A percentile compares a stretch with the other conserved stretches of the same genome.
These are phyloP conservation scores for Rhinolophus ferrumequinum DNA, from an alignment of 2,113 vertebrate genomes.

Conservation along the genomic window DNA sequence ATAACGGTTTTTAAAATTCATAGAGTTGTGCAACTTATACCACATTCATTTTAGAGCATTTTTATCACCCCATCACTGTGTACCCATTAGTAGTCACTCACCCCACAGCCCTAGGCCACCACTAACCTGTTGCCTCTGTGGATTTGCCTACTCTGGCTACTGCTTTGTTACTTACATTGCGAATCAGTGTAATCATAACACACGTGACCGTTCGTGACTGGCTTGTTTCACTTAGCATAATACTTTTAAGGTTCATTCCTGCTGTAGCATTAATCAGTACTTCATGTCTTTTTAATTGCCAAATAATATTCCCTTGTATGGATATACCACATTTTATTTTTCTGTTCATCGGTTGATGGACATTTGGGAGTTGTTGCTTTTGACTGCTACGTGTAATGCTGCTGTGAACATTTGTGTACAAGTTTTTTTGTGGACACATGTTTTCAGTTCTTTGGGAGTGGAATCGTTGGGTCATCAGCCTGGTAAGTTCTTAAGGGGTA, in stretches of 20 bases:
- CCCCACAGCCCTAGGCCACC: background rate
- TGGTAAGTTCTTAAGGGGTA: conserved; percentile 82
- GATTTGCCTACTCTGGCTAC: background rate
- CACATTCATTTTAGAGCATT: conserved; percentile 3
- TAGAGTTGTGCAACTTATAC: background rate
- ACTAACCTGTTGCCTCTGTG: background rate
- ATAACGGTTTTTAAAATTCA: background rate
- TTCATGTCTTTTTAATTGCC: conserved; percentile 3
- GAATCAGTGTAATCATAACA: background rate
- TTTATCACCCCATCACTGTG: background rate
- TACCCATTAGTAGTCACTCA: background rate
- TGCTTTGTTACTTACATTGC: background rate
- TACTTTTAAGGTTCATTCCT: background rate
- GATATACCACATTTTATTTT: background rate
- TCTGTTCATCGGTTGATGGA: background rate
- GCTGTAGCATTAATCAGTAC: background rate
- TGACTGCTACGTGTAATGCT: background rate
- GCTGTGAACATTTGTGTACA: background rate
- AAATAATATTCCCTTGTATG: background rate
- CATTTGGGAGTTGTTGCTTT: background rate
- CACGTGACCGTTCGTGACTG: background rate
- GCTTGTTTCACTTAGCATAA: background rate
- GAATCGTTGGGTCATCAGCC: conserved; percentile 82
- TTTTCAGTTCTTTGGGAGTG: background rate
- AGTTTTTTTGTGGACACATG: background rate